Evolutionary conservation across 2,113 vertebrate species (phyloP).

Genomic region (Hippocampus zosterae): DNA sequence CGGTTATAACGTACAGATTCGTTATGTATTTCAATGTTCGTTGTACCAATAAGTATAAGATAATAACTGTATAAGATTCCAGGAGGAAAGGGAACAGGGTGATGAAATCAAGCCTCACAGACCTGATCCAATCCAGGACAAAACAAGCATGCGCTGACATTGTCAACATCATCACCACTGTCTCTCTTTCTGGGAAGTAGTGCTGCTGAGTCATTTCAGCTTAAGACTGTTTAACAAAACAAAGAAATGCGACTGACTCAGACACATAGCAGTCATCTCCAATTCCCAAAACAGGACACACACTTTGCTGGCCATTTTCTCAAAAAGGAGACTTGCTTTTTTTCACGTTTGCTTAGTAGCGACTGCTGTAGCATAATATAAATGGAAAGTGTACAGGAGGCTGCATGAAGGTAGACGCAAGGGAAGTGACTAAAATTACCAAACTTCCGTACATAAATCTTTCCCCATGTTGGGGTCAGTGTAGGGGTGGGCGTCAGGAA

Average conservation of each 20-base stretch:
- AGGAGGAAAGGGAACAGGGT: constrained; percentile 1
- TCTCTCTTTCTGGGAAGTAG: constrained; percentile 47
- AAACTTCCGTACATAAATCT: not conserved
- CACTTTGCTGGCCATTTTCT: constrained; percentile 14
- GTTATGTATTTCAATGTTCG: too few species aligned
- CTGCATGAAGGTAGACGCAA: too few species aligned
- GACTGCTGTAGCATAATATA: not conserved
- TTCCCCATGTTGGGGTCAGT: too few species aligned
- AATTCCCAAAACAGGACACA: constrained; percentile 46
- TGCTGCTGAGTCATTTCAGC: constrained; percentile 52
- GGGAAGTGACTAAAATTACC: not conserved
- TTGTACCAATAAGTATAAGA: too few species aligned
- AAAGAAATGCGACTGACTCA: constrained; percentile 51
- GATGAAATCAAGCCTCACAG: constrained; percentile 1
- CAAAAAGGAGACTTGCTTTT: not conserved
- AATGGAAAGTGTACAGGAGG: not conserved
- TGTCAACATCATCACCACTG: constrained; percentile 15
- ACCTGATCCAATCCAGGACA: not conserved
- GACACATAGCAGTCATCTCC: constrained; percentile 26
- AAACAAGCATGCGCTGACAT: constrained; percentile 3
- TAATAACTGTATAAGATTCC: too few species aligned
- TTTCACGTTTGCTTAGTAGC: not conserved
- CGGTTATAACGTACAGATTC: too few species aligned
- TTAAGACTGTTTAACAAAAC: constrained; percentile 40
- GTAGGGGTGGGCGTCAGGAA: too few species aligned